Percentiles rank a stretch among this genome's conserved stretches.
These are phyloP conservation scores for Microplitis demolitor DNA, from an alignment of 1,140 invertebrate genomes.

Conservation along the genomic window DNA sequence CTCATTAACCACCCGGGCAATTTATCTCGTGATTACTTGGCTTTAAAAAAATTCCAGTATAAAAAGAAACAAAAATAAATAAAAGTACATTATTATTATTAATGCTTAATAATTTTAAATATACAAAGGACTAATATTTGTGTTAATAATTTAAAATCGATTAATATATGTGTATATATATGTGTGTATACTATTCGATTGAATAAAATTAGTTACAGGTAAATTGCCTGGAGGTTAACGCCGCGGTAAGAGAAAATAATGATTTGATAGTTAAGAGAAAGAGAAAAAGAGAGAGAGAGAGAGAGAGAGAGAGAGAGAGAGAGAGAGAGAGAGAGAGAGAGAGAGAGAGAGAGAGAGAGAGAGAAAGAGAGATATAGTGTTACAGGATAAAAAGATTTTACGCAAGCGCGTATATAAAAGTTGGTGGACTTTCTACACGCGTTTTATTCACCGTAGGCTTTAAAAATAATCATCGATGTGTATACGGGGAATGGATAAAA, in stretches of 20 bases:
- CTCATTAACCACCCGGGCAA: too few relatives aligned
- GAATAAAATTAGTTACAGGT: too few relatives aligned
- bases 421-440: constrained; percentile 28
- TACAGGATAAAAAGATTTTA: constrained; percentile 12
- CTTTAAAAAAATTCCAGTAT: too few relatives aligned
- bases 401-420: constrained; percentile 19
- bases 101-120: too few relatives aligned
- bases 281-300: not conserved
- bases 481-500: constrained; percentile 37
- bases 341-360: not conserved
- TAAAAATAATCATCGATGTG: constrained; percentile 15
- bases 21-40: too few relatives aligned
- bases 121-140: too few relatives aligned
- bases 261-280: too few relatives aligned
- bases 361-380: not conserved
- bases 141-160: too few relatives aligned
- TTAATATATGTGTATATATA: too few relatives aligned
- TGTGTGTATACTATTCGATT: too few relatives aligned
- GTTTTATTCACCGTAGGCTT: not conserved
- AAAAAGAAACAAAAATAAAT: not conserved
- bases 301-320: constrained; percentile 1
- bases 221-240: too few relatives aligned
- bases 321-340: not conserved
- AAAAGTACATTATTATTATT: not conserved
- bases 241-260: too few relatives aligned